Conservation (phyloP, 2,113 vertebrate species). For the Eleginops maclovinus region DNA sequence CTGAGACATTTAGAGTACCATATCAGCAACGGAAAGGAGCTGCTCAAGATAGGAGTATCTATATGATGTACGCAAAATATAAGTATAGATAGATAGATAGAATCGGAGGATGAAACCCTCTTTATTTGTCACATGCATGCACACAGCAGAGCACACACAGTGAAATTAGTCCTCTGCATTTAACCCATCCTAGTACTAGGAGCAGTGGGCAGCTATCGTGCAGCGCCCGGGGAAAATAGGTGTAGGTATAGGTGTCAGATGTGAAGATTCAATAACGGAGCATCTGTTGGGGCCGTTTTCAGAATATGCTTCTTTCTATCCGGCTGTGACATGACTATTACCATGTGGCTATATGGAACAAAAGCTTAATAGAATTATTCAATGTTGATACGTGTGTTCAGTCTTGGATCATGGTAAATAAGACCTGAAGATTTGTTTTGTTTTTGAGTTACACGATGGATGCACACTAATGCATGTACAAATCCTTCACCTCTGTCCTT, state of each 20-base stretch:
- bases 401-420: not conserved
- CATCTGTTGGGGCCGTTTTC: not conserved
- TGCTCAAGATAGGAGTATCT: not conserved
- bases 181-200: too few species aligned
- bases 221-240: too few species aligned
- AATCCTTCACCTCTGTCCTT: not conserved
- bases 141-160: too few species aligned
- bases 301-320: not conserved
- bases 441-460: not conserved
- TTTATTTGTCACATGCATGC: too few species aligned
- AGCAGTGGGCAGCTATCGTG: too few species aligned
- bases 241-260: too few species aligned
- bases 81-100: too few species aligned
- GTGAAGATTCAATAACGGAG: not conserved
- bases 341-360: not conserved
- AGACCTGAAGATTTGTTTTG: not conserved
- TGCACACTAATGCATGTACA: not conserved
- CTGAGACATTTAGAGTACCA: slow-evolving; percentile 66
- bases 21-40: slow-evolving; percentile 7
- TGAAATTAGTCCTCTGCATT: too few species aligned
- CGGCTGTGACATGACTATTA: not conserved
- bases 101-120: too few species aligned
- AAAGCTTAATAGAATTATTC: not conserved
- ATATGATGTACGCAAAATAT: not conserved
- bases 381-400: not conserved